phyloP scores from a whole-genome alignment of 2,113 vertebrate genomes.

The Plecotus auritus region DNA sequence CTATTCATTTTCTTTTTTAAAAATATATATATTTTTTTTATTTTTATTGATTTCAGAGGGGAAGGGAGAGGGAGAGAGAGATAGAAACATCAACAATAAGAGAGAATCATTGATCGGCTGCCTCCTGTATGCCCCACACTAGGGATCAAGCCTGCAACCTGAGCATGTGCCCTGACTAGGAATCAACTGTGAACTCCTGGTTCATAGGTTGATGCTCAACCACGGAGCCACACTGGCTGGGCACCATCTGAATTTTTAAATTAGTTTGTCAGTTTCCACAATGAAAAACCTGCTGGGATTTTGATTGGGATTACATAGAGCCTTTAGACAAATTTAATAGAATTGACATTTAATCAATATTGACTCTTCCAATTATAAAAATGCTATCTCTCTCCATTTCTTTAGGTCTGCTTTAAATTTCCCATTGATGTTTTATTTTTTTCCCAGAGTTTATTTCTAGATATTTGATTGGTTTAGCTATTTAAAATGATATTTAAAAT shows the following conservation, averaged over 20 bases:
- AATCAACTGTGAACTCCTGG: too few relatives aligned
- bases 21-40: too few relatives aligned
- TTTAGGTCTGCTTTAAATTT: background rate
- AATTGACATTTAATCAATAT: background rate
- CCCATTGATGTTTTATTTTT: background rate
- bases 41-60: too few relatives aligned
- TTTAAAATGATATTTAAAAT: background rate
- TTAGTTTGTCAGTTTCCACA: background rate
- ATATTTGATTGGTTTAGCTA: background rate
- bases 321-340: background rate
- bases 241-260: background rate
- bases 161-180: too few relatives aligned
- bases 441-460: background rate
- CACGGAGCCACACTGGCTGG: too few relatives aligned
- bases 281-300: background rate
- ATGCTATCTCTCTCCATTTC: background rate
- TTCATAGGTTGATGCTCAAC: too few relatives aligned
- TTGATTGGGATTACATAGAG: background rate
- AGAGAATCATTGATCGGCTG: too few relatives aligned
- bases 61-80: too few relatives aligned
- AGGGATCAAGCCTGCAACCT: too few relatives aligned
- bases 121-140: too few relatives aligned
- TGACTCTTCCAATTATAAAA: background rate
- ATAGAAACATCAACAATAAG: too few relatives aligned
- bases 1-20: background rate